Evolutionary conservation across 2,113 vertebrate species (phyloP).

Genomic region (Epinephelus fuscoguttatus): DNA sequence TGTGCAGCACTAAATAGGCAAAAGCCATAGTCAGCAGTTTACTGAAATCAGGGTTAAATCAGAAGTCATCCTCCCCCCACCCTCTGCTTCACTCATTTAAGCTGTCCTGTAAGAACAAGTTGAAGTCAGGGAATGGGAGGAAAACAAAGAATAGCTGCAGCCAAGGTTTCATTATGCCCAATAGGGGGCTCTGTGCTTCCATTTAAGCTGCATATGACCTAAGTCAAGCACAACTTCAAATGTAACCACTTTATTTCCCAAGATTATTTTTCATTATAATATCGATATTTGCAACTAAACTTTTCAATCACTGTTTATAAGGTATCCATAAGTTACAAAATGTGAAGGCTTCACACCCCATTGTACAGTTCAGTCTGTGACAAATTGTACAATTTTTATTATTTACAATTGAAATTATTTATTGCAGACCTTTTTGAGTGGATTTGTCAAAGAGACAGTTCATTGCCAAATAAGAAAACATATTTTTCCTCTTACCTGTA

Average conservation of each 20-base stretch:
- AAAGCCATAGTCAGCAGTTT: conserved; percentile 59
- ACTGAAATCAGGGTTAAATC: conserved; percentile 45
- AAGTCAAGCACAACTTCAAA: neutral
- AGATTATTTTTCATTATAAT: neutral
- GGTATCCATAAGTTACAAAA: neutral
- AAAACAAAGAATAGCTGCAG: neutral
- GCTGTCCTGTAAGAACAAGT: neutral
- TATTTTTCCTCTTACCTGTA: no score
- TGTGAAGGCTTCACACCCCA: neutral
- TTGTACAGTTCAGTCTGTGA: neutral
- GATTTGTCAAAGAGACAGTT: no score
- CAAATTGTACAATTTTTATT: no score
- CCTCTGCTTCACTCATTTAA: conserved; percentile 12
- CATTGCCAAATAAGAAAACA: no score
- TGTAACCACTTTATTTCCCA: neutral
- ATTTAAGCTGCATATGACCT: neutral
- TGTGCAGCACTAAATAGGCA: conserved; percentile 47
- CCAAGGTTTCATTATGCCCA: conserved; percentile 25
- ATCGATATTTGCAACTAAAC: no score
- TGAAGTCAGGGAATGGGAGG: neutral
- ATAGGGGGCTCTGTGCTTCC: conserved; percentile 45
- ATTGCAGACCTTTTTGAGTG: neutral
- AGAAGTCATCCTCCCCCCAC: neutral
- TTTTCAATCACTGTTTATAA: neutral
- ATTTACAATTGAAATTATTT: neutral